phyloP scores from a whole-genome alignment of 2,888 invertebrate species.

The Beris morrisii region DNA sequence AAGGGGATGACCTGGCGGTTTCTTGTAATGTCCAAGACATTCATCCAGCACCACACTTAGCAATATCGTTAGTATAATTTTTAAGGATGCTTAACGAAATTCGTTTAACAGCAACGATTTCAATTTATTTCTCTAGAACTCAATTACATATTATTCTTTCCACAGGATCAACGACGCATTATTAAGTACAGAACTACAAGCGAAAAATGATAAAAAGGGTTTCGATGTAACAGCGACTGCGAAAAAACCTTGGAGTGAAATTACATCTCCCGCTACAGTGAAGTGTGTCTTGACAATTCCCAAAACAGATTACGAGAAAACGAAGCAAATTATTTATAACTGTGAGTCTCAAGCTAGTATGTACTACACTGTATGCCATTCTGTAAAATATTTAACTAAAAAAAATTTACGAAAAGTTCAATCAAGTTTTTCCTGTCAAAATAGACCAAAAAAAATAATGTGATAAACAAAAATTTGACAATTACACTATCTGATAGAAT shows the following conservation, averaged over 20 bases:
- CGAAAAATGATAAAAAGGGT: conserved; percentile 48
- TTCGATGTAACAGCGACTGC: conserved; percentile 55
- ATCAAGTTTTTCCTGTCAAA: no score
- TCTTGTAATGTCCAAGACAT: conserved; percentile 55
- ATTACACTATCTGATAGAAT: no score
- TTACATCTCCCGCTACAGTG: conserved; percentile 2
- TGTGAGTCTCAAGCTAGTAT: background rate
- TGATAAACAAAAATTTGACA: no score
- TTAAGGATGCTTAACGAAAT: no score
- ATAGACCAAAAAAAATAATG: no score
- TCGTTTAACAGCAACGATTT: background rate
- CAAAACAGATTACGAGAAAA: conserved; percentile 11
- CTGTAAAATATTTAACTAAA: no score
- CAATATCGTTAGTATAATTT: conserved; percentile 50
- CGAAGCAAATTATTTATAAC: background rate
- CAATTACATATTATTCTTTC: background rate
- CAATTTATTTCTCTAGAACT: background rate
- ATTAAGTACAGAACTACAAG: conserved; percentile 3
- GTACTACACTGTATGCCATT: no score
- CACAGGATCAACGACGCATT: background rate
- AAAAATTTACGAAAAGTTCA: no score
- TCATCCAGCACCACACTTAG: conserved; percentile 53
- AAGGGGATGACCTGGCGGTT: conserved; percentile 48
- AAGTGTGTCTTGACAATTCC: conserved; percentile 10
- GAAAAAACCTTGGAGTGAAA: conserved; percentile 51